Conservation (phyloP, 2,113 vertebrate species). For the Addax nasomaculatus region DNA sequence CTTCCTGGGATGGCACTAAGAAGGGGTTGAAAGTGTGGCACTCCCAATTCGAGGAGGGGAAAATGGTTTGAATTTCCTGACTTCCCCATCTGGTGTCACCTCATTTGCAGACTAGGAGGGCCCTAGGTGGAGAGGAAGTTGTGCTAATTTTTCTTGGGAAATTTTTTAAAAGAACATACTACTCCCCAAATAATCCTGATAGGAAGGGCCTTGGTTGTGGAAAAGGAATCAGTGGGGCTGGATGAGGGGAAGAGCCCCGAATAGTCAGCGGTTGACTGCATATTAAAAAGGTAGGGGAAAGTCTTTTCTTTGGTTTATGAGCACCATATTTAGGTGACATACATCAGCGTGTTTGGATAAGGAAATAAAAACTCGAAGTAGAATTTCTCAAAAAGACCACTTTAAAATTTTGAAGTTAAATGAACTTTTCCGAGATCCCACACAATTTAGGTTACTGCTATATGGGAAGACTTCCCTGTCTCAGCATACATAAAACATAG, state of each 20-base stretch:
- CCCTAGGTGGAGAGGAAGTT: background rate
- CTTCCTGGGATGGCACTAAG: fast-evolving
- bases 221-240: background rate
- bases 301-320: background rate
- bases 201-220: background rate
- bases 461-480: background rate
- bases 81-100: background rate
- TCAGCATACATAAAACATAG: background rate
- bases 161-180: background rate
- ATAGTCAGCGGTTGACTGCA: background rate
- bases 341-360: background rate
- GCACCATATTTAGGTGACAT: background rate
- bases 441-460: background rate
- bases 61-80: conserved; percentile 10
- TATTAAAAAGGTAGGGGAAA: background rate
- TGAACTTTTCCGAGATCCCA: background rate
- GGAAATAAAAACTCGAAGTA: background rate
- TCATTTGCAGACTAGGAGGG: fast-evolving
- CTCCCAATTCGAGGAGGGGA: fast-evolving
- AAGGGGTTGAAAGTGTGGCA: background rate
- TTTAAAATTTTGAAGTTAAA: background rate
- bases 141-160: background rate
- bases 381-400: background rate
- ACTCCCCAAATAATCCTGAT: background rate
- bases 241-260: background rate